Evolutionary conservation across 2,888 invertebrate species (phyloP), one percentile per base, ranked within the genome.

Genomic region (Tachina lurida): DNA sequence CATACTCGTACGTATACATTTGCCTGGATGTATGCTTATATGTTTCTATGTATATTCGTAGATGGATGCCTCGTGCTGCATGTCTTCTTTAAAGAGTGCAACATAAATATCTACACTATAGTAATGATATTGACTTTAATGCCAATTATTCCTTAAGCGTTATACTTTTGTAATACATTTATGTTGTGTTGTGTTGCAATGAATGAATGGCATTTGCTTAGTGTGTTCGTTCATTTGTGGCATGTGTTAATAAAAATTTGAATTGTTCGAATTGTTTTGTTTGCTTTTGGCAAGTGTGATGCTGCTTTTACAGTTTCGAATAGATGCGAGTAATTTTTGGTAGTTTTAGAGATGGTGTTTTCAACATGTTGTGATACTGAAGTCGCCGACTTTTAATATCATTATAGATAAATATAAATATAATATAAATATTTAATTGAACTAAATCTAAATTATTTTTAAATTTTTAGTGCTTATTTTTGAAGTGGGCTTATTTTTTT

Each of bases 11-110:
- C 43, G 31, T 31, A 31, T 1, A 31, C 7, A 7, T 31, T 31
- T 68, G 41, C 5, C 1, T 52, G 41, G 3, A 13, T 47, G 60
- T 12, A 19, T 67, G 31, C n/a, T n/a, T n/a, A n/a, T 31, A 17
- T 54, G 45, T 62, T 12, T 41, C 3, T 54, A n/a, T 52, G n/a
- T n/a, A n/a, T n/a, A n/a, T 17, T 15, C 13, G 56, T 65, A 49
- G 19, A 78, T 65, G 54, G 63, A 45, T 78, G 83, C 12, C 79
- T 80, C 84, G 84, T 80, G 84, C 75, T 70, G 56, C 79, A 79
- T 79, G 79, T 84, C 67, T 79, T 75, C 45, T 39, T 70, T 75
- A 75, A 67, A 73, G 56, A 81, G 75, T 62, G 62, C 68, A 67
- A 75, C 49, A 79, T 71, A 77, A 83, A 76, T 71, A 65, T 77